Conservation (phyloP, 2,113 vertebrate species). For the Cynoglossus semilaevis region DNA sequence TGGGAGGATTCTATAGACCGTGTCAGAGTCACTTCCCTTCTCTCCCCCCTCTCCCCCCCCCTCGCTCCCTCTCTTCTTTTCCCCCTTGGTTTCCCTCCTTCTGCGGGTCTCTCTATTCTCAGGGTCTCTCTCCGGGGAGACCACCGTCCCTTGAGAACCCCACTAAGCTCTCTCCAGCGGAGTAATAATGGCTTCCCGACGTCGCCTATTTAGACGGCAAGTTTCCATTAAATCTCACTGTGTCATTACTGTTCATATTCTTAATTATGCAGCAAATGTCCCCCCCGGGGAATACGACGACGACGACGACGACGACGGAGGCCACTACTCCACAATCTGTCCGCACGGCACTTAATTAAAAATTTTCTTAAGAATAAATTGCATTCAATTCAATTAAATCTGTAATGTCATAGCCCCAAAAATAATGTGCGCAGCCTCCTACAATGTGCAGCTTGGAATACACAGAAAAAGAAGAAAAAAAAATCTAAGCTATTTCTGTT, state of each 20-base stretch:
- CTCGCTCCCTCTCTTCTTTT: conserved; percentile 7
- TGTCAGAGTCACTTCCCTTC: conserved; percentile 5
- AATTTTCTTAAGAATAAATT: conserved; percentile 85
- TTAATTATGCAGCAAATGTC: conserved; percentile 82
- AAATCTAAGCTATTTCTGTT: conserved; percentile 30
- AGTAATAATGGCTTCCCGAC: conserved; percentile 74
- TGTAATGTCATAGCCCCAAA: conserved; percentile 77
- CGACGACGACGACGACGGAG: no score
- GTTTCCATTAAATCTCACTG: conserved; percentile 80
- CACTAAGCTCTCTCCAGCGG: conserved; percentile 56
- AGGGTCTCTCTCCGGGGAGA: conserved; percentile 53
- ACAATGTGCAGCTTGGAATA: conserved; percentile 65
- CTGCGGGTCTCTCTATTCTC: conserved; percentile 49
- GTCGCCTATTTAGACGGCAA: conserved; percentile 75
- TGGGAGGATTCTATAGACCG: neutral
- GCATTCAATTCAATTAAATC: conserved; percentile 85
- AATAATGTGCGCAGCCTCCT: conserved; percentile 80
- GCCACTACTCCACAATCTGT: conserved; percentile 80
- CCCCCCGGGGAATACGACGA: conserved; percentile 79
- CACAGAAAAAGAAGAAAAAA: conserved; percentile 41
- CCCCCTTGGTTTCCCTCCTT: conserved; percentile 3
- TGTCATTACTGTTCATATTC: conserved; percentile 85
- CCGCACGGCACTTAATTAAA: conserved; percentile 86
- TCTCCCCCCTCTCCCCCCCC: neutral
- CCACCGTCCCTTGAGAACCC: conserved; percentile 60